Evolutionary conservation across 2,888 invertebrate species (phyloP).

Genomic region (Synanthedon andrenaeformis): DNA sequence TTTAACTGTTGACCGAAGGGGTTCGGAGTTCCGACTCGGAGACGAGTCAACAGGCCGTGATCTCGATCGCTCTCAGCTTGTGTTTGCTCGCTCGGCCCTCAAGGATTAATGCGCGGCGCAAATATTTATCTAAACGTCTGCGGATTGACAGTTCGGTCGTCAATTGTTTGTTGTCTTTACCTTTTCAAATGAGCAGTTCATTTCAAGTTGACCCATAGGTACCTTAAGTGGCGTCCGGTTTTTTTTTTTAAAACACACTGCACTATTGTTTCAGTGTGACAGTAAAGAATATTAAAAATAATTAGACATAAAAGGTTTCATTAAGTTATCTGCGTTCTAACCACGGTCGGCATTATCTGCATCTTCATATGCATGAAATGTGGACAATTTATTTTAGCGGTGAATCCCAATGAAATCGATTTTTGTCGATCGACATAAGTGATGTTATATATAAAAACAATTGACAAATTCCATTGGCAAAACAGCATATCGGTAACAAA

Average conservation of each 20-base stretch:
- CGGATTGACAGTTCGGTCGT: slow-evolving; percentile 68
- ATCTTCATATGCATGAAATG: too few relatives aligned
- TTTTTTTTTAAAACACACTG: slow-evolving; percentile 17
- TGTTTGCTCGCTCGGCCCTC: slow-evolving; percentile 52
- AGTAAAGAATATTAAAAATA: too few relatives aligned
- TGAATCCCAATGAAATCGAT: too few relatives aligned
- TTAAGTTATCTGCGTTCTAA: too few relatives aligned
- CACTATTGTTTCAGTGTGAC: slow-evolving; percentile 19
- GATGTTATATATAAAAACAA: too few relatives aligned
- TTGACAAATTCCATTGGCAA: too few relatives aligned
- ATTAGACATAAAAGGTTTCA: too few relatives aligned
- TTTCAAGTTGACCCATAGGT: slow-evolving; percentile 54
- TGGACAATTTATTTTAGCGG: too few relatives aligned
- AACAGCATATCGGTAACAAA: too few relatives aligned
- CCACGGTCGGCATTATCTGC: too few relatives aligned
- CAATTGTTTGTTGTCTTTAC: slow-evolving; percentile 69
- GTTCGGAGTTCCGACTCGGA: slow-evolving; percentile 19
- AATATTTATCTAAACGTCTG: slow-evolving; percentile 68
- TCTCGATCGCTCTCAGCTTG: slow-evolving; percentile 49
- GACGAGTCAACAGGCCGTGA: slow-evolving; percentile 58
- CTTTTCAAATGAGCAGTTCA: slow-evolving; percentile 67
- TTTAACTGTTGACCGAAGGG: slow-evolving; percentile 11
- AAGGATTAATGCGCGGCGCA: slow-evolving; percentile 67
- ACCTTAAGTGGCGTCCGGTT: slow-evolving; percentile 58
- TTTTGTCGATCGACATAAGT: too few relatives aligned